Evolutionary conservation across 1,140 invertebrate species (phyloP), one percentile per base, ranked within the genome.

Genomic region (Olivierus martensii): DNA sequence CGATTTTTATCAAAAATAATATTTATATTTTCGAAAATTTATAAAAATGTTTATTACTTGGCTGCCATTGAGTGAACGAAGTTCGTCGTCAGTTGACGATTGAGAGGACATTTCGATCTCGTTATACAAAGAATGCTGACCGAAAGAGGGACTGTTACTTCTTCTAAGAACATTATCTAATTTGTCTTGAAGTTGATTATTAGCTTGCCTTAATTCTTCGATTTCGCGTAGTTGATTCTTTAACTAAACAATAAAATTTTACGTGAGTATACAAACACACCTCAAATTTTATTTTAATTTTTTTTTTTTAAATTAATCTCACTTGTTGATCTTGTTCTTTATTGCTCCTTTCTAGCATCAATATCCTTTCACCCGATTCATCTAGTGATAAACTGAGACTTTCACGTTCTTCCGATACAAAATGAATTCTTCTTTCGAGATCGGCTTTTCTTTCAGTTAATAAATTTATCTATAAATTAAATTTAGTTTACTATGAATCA

Each of bases 281-380:
- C n/a, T n/a, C n/a, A n/a, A n/a, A n/a, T n/a, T n/a, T n/a, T n/a
- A n/a, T n/a, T n/a, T n/a, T n/a, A n/a, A n/a, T n/a, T n/a, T n/a
- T n/a, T n/a, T n/a, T n/a, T n/a, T n/a, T n/a, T n/a, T n/a, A n/a
- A n/a, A n/a, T n/a, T n/a, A n/a, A 46, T 41, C 59, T 65, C 64
- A 79, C 74, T 70, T 76, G 73, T 52, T 71, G 70, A 56, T 87
- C 83, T 71, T 90, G 84, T 72, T 93, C 88, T 62, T 83, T 78
- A 18, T 82, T 76, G 65, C 88, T 81, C 65, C 83, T 77, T 66
- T 93, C 87, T 59, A 93, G 73, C 62, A 85, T 75, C 52, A 82
- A 67, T 57, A 91, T 89, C 65, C 87, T 78, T 69, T 94, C 88
- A 47, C 83, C 81, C 35, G 88, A 83, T 70, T 93, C 89, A 60